Evolutionary conservation across 2,113 vertebrate genomes (phyloP), one percentile per base, ranked within the genome.

Genomic region (Corythoichthys intestinalis): DNA sequence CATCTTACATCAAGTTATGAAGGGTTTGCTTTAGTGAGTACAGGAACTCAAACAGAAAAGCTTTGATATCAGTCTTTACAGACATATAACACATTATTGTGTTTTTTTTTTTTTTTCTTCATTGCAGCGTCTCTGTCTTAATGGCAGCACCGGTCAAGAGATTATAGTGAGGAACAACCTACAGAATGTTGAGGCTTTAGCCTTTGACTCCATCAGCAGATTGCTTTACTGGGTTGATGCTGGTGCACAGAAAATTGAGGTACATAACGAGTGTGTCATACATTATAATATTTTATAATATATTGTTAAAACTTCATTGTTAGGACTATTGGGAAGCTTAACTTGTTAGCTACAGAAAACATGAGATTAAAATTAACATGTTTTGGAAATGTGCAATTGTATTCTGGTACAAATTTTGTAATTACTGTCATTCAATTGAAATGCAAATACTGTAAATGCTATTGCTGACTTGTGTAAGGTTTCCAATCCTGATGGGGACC

Each of bases 191-290:
- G 97, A 99, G 79, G 96, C 96, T 4, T 87, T 99, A 86, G 94
- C 94, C 60, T 98, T 99, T 57, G 97, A 99, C 74, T 94, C 97
- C 50, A 89, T 98, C 81, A 96, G 96, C 78, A 90, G 93, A 67
- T 83, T 99, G 76, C 93, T 99, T 0, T 99, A 98, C 87, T 99
- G 97, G 97, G 95, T 99, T 44, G 97, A 99, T 0, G 94, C 96
- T 0, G 96, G 95, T 59, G 92, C 95, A 2, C 95, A 94, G 72
- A 98, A 95, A 91, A 98, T 99, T 0, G 97, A 99, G 95, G 97
- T 98, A 92, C 1, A 12, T 1, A 59, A 50, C 5, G 15, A 14
- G 47, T 12, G 44, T 58, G 7, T 34, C 3, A 35, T 14, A 6
- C 13, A 37, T 58, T 37, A 37, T 58, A 35, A 57, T 13, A 34